Conservation (phyloP, 2,888 invertebrate species). For the Stenolophus ochropezus region DNA sequence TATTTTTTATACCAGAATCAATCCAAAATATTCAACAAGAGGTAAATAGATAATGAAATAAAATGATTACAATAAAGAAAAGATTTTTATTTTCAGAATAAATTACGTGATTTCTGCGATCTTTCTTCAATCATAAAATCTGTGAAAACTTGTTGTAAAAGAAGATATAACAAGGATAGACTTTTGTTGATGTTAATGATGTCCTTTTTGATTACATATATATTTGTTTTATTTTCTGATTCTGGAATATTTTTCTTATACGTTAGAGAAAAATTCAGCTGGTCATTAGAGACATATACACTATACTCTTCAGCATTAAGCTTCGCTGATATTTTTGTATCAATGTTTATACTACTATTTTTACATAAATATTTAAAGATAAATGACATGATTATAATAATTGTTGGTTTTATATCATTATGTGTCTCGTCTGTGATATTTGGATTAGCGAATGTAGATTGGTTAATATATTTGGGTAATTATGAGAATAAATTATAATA, state of each 20-base stretch:
- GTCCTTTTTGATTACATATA: slow-evolving; percentile 41
- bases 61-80: neutral
- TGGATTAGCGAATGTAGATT: slow-evolving; percentile 39
- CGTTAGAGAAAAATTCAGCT: slow-evolving; percentile 42
- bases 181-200: slow-evolving; percentile 37
- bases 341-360: slow-evolving; percentile 38
- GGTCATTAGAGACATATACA: slow-evolving; percentile 51
- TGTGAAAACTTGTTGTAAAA: slow-evolving; percentile 50
- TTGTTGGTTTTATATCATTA: slow-evolving; percentile 31
- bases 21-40: slow-evolving; percentile 23
- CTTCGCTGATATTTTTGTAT: slow-evolving; percentile 37
- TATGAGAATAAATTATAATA: neutral
- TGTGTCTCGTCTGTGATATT: slow-evolving; percentile 42
- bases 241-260: slow-evolving; percentile 49
- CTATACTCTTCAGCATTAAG: slow-evolving; percentile 29
- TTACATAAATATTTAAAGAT: slow-evolving; percentile 54
- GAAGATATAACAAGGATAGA: slow-evolving; percentile 50
- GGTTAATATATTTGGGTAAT: slow-evolving; percentile 55
- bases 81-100: slow-evolving; percentile 43
- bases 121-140: slow-evolving; percentile 27
- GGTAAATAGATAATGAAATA: slow-evolving; percentile 23
- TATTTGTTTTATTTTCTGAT: slow-evolving; percentile 56
- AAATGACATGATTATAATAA: slow-evolving; percentile 48
- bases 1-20: slow-evolving; percentile 48
- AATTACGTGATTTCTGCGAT: slow-evolving; percentile 37